Base-by-base conservation (phyloP, 1,140 invertebrate species). In the Zaprionus africanus region DNA sequence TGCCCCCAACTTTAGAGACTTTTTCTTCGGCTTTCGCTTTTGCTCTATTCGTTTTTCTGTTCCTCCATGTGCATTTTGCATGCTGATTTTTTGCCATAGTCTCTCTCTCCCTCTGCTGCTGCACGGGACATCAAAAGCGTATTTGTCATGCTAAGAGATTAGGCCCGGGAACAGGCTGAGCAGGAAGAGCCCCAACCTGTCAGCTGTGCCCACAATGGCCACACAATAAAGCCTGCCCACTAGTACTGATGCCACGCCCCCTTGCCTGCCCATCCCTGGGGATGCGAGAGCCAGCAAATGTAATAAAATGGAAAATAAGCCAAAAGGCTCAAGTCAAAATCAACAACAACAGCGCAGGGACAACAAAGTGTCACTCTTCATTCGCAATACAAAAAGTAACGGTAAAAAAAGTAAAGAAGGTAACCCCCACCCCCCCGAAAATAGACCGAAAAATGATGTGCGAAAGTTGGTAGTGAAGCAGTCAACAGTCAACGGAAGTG, bases 301-400 rank as follows among this genome's bases (percentile, higher is more conserved):
- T 73, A 87, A 87, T 88, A 75, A 81, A 88, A 88, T 84, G 70
- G 78, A 68, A 90, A 79, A 88, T 88, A 90, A 90, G 85, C 85
- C 74, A 56, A 74, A 56, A 24, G 69, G 63, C 63, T 73, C 51
- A 73, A 72, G 38, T 77, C 58, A 73, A 66, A 73, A 62, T 70
- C 75, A 77, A 76, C 76, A 77, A 71, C 46, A 51, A 51, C 46
- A 51, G 19, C 19, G 7, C 41, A 4, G 46, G 19, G 3, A 6
- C 19, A 24, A 49, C 46, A 51, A 51, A 67, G 54, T 86, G 83
- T 87, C 81, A 78, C 68, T 81, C 81, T 81, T 84, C 85, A 80
- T 81, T 79, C 76, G 38, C 68, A 72, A 67, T 59, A 61, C 46
- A 59, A 65, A 34, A 64, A 57, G 13, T 38, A 54, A 59, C 36